phyloP scores from a whole-genome alignment of 2,113 vertebrate species.

The Halichoerus grypus region DNA sequence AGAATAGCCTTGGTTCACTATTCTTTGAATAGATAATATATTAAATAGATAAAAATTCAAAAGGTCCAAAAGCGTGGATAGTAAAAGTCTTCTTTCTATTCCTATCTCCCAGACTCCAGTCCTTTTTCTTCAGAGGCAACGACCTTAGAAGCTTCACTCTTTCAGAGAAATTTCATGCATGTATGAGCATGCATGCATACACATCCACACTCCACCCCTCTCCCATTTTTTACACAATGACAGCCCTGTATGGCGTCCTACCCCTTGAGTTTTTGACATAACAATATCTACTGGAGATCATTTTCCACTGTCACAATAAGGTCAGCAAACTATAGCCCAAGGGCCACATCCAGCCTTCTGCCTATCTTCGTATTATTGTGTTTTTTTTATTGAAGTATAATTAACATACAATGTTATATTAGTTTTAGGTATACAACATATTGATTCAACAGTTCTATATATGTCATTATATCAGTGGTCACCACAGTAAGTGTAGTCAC shows the following conservation, averaged over 20 bases:
- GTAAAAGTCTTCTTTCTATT: neutral
- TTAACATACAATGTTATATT: neutral
- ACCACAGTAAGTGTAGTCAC: neutral
- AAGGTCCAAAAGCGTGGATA: neutral
- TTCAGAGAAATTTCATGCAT: neutral
- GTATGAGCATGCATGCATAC: fast-evolving
- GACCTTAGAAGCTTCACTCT: neutral
- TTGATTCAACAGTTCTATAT: neutral
- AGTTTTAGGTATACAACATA: neutral
- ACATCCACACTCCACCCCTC: neutral
- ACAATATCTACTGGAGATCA: neutral
- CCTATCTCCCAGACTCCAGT: neutral
- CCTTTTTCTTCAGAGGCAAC: neutral
- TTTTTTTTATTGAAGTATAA: neutral
- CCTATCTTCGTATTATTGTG: neutral
- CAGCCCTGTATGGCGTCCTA: neutral
- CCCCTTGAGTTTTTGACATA: neutral
- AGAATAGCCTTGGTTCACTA: neutral
- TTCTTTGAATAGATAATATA: neutral
- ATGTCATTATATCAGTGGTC: neutral
- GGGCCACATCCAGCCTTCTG: neutral
- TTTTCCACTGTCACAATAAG: neutral
- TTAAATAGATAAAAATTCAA: neutral
- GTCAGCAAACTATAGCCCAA: neutral
- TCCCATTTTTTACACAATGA: neutral